These are phyloP conservation scores for Rhagonycha fulva DNA, from an alignment of 2,888 invertebrate species.

Conservation along the genomic window DNA sequence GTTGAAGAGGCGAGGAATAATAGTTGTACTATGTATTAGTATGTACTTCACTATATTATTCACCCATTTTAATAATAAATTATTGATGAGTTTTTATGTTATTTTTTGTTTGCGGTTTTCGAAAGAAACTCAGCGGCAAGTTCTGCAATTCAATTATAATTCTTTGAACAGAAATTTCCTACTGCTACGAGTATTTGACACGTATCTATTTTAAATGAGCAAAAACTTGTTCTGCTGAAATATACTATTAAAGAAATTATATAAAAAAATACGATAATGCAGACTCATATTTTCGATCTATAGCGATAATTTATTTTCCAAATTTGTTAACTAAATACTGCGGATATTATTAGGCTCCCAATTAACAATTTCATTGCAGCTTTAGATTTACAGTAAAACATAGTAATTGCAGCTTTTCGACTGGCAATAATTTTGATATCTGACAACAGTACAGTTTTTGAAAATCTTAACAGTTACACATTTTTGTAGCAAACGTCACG, in stretches of 20 bases:
- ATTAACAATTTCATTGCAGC: too few species aligned
- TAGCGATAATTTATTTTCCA: not conserved
- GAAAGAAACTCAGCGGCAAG: not conserved
- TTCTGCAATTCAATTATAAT: not conserved
- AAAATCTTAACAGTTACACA: not conserved
- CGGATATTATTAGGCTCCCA: too few species aligned
- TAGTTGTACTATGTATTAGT: too few species aligned
- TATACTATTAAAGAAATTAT: not conserved
- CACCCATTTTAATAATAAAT: not conserved
- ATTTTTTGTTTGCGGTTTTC: not conserved
- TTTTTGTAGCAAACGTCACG: slow-evolving; percentile 11
- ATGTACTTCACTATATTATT: too few species aligned
- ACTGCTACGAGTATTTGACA: not conserved
- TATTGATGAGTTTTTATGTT: not conserved
- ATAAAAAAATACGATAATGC: not conserved
- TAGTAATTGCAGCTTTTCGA: not conserved
- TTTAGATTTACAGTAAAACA: not conserved
- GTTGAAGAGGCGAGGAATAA: too few species aligned
- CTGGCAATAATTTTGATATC: not conserved
- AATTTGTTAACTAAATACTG: not conserved
- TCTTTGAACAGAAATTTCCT: not conserved
- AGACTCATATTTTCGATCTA: not conserved
- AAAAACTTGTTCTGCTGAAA: not conserved
- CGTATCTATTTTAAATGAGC: not conserved
- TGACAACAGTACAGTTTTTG: not conserved